phyloP scores from a whole-genome alignment of 1,140 invertebrate species.

The Drosophila grimshawi region DNA sequence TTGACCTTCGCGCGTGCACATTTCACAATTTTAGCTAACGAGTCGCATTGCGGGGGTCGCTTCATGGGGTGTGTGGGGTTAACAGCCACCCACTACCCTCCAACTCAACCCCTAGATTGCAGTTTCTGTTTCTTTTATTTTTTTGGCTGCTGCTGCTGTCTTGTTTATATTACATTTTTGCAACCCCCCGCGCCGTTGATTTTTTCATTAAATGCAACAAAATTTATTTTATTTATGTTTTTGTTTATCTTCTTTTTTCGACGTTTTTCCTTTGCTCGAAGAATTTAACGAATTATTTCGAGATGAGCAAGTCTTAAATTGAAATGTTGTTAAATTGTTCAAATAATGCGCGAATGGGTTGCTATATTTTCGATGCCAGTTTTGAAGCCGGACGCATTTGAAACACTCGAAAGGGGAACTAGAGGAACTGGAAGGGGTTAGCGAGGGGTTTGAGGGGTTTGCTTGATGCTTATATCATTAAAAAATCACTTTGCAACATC shows the following conservation, averaged over 20 bases:
- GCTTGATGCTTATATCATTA: slow-evolving; percentile 28
- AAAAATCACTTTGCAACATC: slow-evolving; percentile 33
- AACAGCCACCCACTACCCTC: neutral
- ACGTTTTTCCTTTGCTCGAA: slow-evolving; percentile 5
- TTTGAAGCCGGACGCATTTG: slow-evolving; percentile 19
- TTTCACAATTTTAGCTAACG: slow-evolving; percentile 77
- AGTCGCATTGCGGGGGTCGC: slow-evolving; percentile 30
- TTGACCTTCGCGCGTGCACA: slow-evolving; percentile 68
- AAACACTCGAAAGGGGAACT: neutral
- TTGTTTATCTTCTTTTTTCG: slow-evolving; percentile 23
- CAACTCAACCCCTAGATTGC: slow-evolving; percentile 36
- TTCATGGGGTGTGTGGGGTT: neutral
- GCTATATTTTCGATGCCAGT: slow-evolving; percentile 34
- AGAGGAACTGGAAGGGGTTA: too few species aligned
- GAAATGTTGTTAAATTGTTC: slow-evolving; percentile 45
- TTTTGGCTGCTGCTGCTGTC: slow-evolving; percentile 3
- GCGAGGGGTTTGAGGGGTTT: neutral
- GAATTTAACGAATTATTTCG: slow-evolving; percentile 63
- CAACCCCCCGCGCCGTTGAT: slow-evolving; percentile 30
- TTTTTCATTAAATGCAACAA: slow-evolving; percentile 80
- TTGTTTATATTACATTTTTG: slow-evolving; percentile 73
- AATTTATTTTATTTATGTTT: slow-evolving; percentile 46
- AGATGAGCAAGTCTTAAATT: slow-evolving; percentile 48
- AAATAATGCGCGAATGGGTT: slow-evolving; percentile 35
- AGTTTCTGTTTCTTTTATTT: slow-evolving; percentile 4